A percentile compares a stretch with the other conserved stretches of the same genome.
Evolutionary conservation across 2,888 invertebrate genomes (phyloP).

Genomic region (Euclidia mi): DNA sequence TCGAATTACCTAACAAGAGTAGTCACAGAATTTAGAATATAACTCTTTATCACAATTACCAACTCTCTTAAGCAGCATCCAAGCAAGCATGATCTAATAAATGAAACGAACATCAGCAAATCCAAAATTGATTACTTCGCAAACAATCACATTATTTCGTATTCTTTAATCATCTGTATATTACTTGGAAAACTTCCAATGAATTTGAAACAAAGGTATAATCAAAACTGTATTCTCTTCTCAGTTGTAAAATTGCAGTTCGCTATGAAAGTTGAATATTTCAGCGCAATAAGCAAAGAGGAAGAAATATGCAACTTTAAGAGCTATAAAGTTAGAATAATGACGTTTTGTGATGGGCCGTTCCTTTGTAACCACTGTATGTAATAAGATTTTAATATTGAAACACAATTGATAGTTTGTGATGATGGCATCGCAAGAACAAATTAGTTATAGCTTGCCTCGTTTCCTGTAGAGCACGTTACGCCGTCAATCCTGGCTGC

Average conservation of each 20-base stretch:
- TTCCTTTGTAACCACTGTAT: neutral
- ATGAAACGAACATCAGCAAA: no score
- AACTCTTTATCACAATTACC: no score
- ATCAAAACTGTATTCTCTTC: conserved; percentile 29
- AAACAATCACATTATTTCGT: neutral
- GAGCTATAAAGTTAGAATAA: conserved; percentile 8
- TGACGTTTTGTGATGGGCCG: neutral
- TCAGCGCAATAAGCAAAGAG: conserved; percentile 8
- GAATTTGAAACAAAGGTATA: conserved; percentile 34
- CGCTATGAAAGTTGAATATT: conserved; percentile 18
- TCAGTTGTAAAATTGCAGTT: conserved; percentile 6
- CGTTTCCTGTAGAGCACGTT: no score
- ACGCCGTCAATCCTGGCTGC: no score
- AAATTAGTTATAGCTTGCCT: no score
- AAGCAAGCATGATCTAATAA: no score
- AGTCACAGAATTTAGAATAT: no score
- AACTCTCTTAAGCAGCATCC: no score
- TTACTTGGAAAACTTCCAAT: conserved; percentile 27
- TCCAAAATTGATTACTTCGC: neutral
- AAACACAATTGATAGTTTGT: neutral
- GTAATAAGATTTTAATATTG: conserved; percentile 3
- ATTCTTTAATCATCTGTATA: conserved; percentile 13
- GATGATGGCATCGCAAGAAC: no score
- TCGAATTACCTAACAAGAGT: no score
- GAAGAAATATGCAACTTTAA: conserved; percentile 7